A percentile compares a stretch with the other conserved stretches of the same genome.
Conservation (phyloP, 2,113 vertebrate genomes). For the Choloepus hoffmanni region DNA sequence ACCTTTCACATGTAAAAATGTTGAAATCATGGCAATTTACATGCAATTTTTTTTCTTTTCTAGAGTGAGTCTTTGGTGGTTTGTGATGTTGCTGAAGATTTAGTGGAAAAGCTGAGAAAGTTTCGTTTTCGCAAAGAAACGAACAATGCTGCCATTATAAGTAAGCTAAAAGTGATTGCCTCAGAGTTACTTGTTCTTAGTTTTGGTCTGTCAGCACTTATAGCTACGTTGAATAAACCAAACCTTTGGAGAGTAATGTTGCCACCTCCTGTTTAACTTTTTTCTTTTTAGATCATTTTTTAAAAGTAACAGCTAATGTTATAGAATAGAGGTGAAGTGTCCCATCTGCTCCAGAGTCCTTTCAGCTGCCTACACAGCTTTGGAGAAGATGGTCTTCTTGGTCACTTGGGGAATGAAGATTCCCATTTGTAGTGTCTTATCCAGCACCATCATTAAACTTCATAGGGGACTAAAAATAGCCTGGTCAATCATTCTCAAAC, state of each 20-base stretch:
- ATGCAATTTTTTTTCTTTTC: conserved; percentile 49
- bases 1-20: not conserved
- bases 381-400: not conserved
- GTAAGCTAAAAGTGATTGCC: conserved; percentile 87
- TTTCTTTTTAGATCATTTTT: not conserved
- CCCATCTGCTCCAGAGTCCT: not conserved
- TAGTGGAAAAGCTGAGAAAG: conserved; percentile 94
- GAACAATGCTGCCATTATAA: conserved; percentile 98
- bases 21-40: conserved; percentile 60
- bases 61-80: conserved; percentile 97
- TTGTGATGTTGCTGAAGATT: conserved; percentile 96
- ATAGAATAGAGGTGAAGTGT: not conserved
- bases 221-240: conserved; percentile 11
- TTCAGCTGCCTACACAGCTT: not conserved
- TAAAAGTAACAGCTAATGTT: not conserved
- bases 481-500: not conserved
- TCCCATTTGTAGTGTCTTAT: not conserved
- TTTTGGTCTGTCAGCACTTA: conserved; percentile 10
- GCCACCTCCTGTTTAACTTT: not conserved
- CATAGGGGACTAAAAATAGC: conserved; percentile 3
- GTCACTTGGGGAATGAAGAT: not conserved
- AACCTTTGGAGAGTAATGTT: conserved; percentile 31
- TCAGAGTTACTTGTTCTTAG: conserved; percentile 23
- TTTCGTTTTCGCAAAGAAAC: conserved; percentile 99
- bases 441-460: not conserved